phyloP scores from a whole-genome alignment of 2,797 vertebrate species.

The Sebastes jordani region DNA sequence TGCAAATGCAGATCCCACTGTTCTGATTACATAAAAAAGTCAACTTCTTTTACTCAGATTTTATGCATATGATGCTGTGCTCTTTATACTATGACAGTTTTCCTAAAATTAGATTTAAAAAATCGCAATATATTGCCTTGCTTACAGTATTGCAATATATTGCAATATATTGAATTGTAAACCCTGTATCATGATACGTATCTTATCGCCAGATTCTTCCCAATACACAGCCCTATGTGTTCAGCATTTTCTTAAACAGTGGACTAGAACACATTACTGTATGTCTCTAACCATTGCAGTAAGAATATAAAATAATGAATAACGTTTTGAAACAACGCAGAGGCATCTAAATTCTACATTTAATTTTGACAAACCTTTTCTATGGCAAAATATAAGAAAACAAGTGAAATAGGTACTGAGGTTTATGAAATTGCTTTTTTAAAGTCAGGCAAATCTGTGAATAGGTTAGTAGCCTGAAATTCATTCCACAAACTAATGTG shows the following conservation, averaged over 20 bases:
- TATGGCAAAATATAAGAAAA: background rate
- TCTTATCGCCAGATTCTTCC: too few species aligned
- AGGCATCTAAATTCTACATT: background rate
- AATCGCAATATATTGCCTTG: rapidly evolving
- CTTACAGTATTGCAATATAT: rapidly evolving
- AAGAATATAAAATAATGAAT: background rate
- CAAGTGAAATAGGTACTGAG: background rate
- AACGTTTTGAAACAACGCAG: background rate
- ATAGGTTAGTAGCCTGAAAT: background rate
- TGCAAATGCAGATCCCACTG: too few species aligned
- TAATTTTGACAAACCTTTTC: background rate
- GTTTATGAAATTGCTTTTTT: background rate
- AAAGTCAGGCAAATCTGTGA: background rate
- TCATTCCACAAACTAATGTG: background rate
- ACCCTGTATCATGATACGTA: too few species aligned
- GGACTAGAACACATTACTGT: background rate
- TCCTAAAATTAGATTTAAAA: too few species aligned
- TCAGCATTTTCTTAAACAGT: background rate
- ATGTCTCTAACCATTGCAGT: background rate
- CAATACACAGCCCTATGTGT: too few species aligned
- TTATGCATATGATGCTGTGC: too few species aligned
- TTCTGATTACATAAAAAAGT: too few species aligned
- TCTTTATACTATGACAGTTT: too few species aligned
- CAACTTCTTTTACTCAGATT: too few species aligned
- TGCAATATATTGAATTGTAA: too few species aligned